Evolutionary conservation across 30 jellyfish, hydroid and myxozoan genomes (phyloP).

Genomic region (Turritopsis dohrnii): DNA sequence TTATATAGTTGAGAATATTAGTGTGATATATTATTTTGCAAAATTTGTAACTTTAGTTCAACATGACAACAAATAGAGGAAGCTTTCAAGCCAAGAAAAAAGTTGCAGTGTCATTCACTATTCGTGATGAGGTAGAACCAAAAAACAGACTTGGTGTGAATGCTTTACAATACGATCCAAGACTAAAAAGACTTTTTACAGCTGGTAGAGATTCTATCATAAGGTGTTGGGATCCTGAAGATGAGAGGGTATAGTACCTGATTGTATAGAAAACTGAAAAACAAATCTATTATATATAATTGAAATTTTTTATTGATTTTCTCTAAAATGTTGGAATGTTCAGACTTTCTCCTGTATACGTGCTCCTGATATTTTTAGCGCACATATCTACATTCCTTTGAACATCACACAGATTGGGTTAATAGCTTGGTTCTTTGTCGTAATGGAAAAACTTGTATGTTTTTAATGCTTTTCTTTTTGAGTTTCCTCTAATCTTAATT

Average conservation of each 20-base stretch:
- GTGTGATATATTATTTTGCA: too few relatives aligned
- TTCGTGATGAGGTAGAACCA: constrained; percentile 74
- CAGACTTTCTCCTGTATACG: too few relatives aligned
- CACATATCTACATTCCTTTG: constrained; percentile 60
- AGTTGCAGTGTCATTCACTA: constrained; percentile 65
- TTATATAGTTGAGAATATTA: too few relatives aligned
- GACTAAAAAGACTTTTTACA: constrained; percentile 54
- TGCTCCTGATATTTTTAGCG: constrained; percentile 23
- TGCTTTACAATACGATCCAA: constrained; percentile 78
- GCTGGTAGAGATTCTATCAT: constrained; percentile 97
- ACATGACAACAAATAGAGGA: constrained; percentile 42
- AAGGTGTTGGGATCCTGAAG: constrained; percentile 85
- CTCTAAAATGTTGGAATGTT: too few relatives aligned
- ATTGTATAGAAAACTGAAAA: too few relatives aligned
- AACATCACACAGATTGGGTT: constrained; percentile 98
- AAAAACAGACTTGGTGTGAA: constrained; percentile 82
- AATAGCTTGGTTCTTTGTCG: constrained; percentile 83
- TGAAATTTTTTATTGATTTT: neutral
- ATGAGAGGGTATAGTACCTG: constrained; percentile 25
- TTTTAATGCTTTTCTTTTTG: neutral
- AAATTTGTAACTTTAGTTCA: neutral
- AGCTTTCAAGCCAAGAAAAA: constrained; percentile 58
- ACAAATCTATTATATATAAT: neutral
- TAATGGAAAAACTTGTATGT: constrained; percentile 90
- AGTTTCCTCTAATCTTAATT: too few relatives aligned